A percentile compares a stretch with the other conserved stretches of the same genome.
phyloP scores from a whole-genome alignment of 1,140 invertebrate species.

The Micrasema longulum region DNA sequence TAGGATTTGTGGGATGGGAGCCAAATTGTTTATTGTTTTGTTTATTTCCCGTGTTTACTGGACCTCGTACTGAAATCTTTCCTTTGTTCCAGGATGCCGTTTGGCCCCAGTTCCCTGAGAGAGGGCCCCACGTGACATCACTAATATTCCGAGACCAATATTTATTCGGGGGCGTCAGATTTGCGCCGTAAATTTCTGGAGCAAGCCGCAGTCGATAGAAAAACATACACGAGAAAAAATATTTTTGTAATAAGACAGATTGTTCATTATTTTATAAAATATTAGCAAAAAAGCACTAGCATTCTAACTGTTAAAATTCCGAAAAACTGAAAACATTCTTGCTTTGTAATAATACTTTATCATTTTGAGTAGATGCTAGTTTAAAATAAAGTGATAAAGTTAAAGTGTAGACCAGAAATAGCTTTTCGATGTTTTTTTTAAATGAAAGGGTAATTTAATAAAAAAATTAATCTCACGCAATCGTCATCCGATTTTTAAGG shows the following conservation, averaged over 20 bases:
- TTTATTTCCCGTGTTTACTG: slow-evolving; percentile 15
- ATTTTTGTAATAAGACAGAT: too few relatives aligned
- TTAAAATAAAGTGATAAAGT: background rate
- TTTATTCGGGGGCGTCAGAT: slow-evolving; percentile 26
- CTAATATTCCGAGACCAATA: background rate
- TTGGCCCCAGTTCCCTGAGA: background rate
- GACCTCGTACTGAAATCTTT: slow-evolving; percentile 16
- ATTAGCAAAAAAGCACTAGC: too few relatives aligned
- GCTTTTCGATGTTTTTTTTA: too few relatives aligned
- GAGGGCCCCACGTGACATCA: background rate
- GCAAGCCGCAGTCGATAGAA: background rate
- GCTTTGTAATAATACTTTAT: background rate
- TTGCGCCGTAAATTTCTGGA: slow-evolving; percentile 9
- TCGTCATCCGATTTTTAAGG: too few relatives aligned
- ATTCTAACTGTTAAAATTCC: too few relatives aligned
- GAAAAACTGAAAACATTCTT: background rate
- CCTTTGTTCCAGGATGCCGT: slow-evolving; percentile 15
- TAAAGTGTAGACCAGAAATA: background rate
- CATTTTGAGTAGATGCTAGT: background rate
- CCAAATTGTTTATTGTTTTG: slow-evolving; percentile 23
- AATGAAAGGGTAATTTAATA: too few relatives aligned
- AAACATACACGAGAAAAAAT: too few relatives aligned
- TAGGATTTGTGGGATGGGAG: background rate
- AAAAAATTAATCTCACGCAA: too few relatives aligned
- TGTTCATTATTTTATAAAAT: too few relatives aligned